Evolutionary conservation across 2,113 vertebrate species (phyloP).

Genomic region (Pseudois nayaur): DNA sequence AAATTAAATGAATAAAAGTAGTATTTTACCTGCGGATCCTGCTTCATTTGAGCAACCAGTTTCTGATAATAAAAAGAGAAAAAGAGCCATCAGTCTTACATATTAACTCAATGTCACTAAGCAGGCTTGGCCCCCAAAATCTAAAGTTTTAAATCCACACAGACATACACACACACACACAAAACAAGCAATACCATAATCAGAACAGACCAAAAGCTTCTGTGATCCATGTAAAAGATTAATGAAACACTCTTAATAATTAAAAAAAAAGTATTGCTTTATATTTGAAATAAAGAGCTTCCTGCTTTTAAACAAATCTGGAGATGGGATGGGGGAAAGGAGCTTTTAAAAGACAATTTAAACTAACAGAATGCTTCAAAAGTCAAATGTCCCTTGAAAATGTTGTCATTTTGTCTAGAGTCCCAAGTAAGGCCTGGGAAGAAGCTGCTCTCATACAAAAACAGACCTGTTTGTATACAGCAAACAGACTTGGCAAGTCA

Average conservation of each 20-base stretch:
- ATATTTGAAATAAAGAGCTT: conserved; percentile 12
- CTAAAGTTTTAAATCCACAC: neutral
- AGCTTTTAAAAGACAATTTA: conserved; percentile 56
- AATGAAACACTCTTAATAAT: neutral
- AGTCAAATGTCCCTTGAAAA: conserved; percentile 49
- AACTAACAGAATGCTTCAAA: conserved; percentile 53
- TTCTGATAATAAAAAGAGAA: conserved; percentile 85
- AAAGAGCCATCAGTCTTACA: conserved; percentile 62
- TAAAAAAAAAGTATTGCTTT: neutral
- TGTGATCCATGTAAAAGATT: neutral
- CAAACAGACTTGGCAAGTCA: neutral
- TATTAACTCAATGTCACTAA: neutral
- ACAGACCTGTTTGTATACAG: conserved; percentile 39
- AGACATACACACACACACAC: neutral
- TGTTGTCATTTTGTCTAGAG: conserved; percentile 39
- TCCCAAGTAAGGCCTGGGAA: conserved; percentile 52
- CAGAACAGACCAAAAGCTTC: neutral
- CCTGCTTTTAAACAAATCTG: conserved; percentile 34
- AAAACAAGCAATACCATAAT: neutral
- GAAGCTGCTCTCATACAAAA: conserved; percentile 47
- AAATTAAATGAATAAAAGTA: conserved; percentile 38
- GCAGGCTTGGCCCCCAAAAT: neutral
- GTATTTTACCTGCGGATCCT: conserved; percentile 95
- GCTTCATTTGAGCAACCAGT: conserved; percentile 99
- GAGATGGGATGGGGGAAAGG: neutral